Conservation (phyloP, 2,888 invertebrate genomes). For the Masnerella sp. region DNA sequence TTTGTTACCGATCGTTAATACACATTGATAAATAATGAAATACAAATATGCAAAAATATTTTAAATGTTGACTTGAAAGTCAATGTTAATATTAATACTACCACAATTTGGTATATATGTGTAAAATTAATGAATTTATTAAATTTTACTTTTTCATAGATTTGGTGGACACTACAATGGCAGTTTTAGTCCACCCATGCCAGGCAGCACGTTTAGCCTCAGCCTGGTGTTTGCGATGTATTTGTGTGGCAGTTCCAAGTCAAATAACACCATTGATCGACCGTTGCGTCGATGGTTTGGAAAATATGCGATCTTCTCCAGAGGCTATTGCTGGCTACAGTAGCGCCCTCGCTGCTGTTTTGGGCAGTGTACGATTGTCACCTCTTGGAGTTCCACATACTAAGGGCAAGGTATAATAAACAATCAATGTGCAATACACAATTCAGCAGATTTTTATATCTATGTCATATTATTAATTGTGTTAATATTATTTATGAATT, state of each 20-base stretch:
- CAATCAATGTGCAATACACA: too few species aligned
- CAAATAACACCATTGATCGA: constrained; percentile 96
- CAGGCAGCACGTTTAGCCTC: constrained; percentile 95
- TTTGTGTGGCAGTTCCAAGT: constrained; percentile 95
- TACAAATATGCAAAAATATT: too few species aligned
- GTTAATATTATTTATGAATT: constrained; percentile 11
- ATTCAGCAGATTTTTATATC: too few species aligned
- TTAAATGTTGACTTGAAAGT: too few species aligned
- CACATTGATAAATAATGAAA: too few species aligned
- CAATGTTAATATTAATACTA: too few species aligned
- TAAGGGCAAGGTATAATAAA: constrained; percentile 91
- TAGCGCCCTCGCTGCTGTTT: constrained; percentile 93
- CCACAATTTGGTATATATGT: too few species aligned
- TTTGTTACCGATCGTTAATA: too few species aligned
- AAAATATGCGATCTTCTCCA: constrained; percentile 92
- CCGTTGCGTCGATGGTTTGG: constrained; percentile 91
- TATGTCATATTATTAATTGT: too few species aligned
- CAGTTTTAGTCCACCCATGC: constrained; percentile 95
- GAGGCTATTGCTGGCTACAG: constrained; percentile 95
- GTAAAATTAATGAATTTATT: too few species aligned
- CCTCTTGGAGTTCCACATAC: constrained; percentile 97
- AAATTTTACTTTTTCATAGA: too few species aligned
- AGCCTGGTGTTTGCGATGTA: constrained; percentile 95
- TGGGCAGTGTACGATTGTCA: constrained; percentile 93
- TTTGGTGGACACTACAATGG: constrained; percentile 86